Conservation (phyloP, 2,888 invertebrate species). For the Habrosyne pyritoides region DNA sequence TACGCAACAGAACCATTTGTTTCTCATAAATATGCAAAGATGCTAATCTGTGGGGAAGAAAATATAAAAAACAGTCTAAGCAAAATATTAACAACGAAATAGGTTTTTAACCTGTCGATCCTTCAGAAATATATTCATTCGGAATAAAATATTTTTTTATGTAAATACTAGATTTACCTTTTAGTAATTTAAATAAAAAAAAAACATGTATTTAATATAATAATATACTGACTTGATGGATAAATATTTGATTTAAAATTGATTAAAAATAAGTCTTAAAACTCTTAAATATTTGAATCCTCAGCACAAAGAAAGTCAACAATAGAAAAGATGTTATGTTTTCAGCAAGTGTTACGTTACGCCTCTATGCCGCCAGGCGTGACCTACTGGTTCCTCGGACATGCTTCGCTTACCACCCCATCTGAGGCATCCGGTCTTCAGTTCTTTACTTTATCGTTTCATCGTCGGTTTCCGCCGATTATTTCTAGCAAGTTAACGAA, state of each 20-base stretch:
- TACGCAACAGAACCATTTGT: conserved; percentile 16
- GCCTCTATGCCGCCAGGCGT: conserved; percentile 26
- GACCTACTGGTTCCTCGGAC: conserved; percentile 42
- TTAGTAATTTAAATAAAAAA: too few relatives aligned
- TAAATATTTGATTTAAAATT: too few relatives aligned
- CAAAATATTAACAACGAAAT: conserved; percentile 29
- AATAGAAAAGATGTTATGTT: not conserved
- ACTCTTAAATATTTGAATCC: too few relatives aligned
- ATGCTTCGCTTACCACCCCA: conserved; percentile 72
- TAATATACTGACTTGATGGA: too few relatives aligned
- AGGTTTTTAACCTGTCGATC: not conserved
- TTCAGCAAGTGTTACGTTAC: conserved; percentile 19
- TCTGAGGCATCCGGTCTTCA: conserved; percentile 39
- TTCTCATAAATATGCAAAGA: conserved; percentile 59
- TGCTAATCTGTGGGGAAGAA: conserved; percentile 49
- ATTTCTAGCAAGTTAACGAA: conserved; percentile 60
- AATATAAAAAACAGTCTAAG: conserved; percentile 44
- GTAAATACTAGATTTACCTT: too few relatives aligned
- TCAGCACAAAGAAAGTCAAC: conserved; percentile 7
- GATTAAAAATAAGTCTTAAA: not conserved
- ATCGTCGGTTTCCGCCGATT: conserved; percentile 63
- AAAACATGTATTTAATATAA: too few relatives aligned
- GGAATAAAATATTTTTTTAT: too few relatives aligned
- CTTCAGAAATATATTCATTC: too few relatives aligned
- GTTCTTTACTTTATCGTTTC: conserved; percentile 50